Evolutionary conservation across 2,113 vertebrate genomes (phyloP), one percentile per base, ranked within the genome.

Genomic region (Ophiodon elongatus): DNA sequence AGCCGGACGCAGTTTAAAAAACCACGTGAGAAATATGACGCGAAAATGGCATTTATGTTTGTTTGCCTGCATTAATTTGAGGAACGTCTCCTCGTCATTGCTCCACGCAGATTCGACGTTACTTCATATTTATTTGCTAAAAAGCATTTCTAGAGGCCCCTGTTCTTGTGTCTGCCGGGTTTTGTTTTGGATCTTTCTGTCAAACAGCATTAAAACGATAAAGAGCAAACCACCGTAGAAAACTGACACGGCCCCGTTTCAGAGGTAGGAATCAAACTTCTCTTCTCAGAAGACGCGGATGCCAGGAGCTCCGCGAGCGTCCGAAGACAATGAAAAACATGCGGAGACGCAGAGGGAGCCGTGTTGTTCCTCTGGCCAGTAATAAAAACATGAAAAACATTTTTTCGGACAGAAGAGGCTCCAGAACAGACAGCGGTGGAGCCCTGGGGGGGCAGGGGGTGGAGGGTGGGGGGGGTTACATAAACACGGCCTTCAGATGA

Each of bases 381-480:
- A 64, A 85, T 87, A 84, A 88, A 84, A 77, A 84, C 67, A 86
- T 79, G 69, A 88, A 88, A 89, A 86, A 76, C 73, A 83, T 86
- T 82, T n/a, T 86, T 86, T 73, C 0, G 39, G 69, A 63, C 17
- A 66, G 65, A 77, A 74, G 87, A 72, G 76, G 33, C 71, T 79
- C 52, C 57, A 85, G 73, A 84, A 23, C 77, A 82, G 83, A 88
- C 47, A 69, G 69, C 0, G 11, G 47, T 70, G 71, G 50, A 79
- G 47, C 60, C 74, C 43, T 17, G 71, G 47, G 27, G 70, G 57
- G n/a, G n/a, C n/a, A 4, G 52, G 54, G n/a, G n/a, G 54, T n/a
- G n/a, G n/a, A n/a, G n/a, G n/a, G n/a, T n/a, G 54, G 23, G 86
- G 43, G 59, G 54, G 9, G 80, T 76, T 87, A 79, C 59, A 85